Base-by-base conservation (phyloP, 2,888 invertebrate genomes). In the Craniophora ligustri region DNA sequence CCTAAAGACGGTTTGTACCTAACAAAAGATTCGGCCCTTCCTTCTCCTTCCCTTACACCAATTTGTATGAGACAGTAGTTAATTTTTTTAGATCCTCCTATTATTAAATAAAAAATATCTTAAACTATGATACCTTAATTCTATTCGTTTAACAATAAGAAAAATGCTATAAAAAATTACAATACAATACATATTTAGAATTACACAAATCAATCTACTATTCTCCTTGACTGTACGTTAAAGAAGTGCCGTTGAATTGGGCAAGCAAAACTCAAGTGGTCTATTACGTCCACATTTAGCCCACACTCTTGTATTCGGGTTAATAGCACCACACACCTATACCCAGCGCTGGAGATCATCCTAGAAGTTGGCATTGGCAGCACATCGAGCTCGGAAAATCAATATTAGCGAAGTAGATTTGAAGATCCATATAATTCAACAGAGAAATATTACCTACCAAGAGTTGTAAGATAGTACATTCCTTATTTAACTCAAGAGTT, bases 181-280 rank as follows among this genome's bases (percentile, higher is more conserved):
- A 28, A 16, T 18, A n/a, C n/a, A n/a, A n/a, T n/a, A n/a, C n/a
- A n/a, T n/a, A 14, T 0, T 14, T 14, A 28, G 13, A 19, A 47
- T 61, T n/a, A 2, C 0, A 6, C 26, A 55, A 67, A 59, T 41
- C 32, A 34, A 62, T 56, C 31, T 65, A 74, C 68, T 84, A 86
- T 21, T 73, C 61, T 47, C 3, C 23, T 0, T 49, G 59, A 67
- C 58, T 51, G 81, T 87, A 84, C 86, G 28, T 53, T 70, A 79
- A 85, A 90, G 87, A 90, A 91, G 91, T 91, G 86, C 82, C 81
- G 83, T 76, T 84, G 84, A 86, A 86, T 87, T 87, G 87, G 86
- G 85, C 87, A 87, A 91, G 92, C 92, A 85, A 92, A 91, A 81
- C 88, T 92, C 92, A 82, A 92, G 92, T 89, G 92, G 85, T 79